Percentiles rank a stretch among this genome's conserved stretches.
phyloP scores from a whole-genome alignment of 2,888 invertebrate species.

The Acanthosoma haemorrhoidale region DNA sequence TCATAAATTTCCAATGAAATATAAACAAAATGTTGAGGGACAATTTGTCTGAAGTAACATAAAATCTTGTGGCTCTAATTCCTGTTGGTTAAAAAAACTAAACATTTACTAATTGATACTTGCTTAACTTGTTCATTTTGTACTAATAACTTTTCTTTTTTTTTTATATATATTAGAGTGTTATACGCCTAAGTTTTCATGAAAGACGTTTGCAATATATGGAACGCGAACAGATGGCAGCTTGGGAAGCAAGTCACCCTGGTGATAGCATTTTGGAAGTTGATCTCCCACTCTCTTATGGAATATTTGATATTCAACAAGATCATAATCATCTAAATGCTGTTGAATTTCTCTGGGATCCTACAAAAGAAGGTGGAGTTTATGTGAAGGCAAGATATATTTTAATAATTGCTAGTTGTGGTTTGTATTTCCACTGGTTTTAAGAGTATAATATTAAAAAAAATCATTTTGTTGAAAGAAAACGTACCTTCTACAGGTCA shows the following conservation, averaged over 20 bases:
- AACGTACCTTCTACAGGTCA: constrained; percentile 59
- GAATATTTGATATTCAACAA: constrained; percentile 76
- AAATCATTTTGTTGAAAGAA: background rate
- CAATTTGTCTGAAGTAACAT: too few species aligned
- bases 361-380: constrained; percentile 90
- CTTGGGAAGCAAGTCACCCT: constrained; percentile 84
- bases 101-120: too few species aligned
- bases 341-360: constrained; percentile 90
- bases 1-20: too few species aligned
- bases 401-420: too few species aligned
- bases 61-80: too few species aligned
- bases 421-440: too few species aligned
- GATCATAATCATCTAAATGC: constrained; percentile 65
- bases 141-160: background rate
- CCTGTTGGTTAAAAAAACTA: too few species aligned
- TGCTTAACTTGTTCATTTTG: background rate
- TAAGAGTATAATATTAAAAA: background rate
- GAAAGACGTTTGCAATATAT: constrained; percentile 92
- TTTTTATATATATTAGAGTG: constrained; percentile 62
- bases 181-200: constrained; percentile 90
- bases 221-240: constrained; percentile 86
- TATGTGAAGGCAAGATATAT: constrained; percentile 77
- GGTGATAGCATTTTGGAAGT: constrained; percentile 88
- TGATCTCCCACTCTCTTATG: constrained; percentile 90
- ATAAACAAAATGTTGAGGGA: too few species aligned